Conservation (phyloP, 1,140 invertebrate species). For the Bombus cullumanus region DNA sequence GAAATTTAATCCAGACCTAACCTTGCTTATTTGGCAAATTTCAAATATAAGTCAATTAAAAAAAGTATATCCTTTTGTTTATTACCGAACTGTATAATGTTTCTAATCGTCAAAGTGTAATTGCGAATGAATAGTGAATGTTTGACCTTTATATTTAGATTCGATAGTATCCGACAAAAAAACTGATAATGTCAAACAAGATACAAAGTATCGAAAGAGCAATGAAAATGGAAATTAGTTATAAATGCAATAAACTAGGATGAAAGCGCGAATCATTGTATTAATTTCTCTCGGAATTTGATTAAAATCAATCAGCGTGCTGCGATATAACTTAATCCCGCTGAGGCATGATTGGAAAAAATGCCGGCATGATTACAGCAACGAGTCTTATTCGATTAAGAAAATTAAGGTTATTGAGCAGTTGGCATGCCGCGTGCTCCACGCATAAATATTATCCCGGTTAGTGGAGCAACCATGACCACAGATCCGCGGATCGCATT, state of each 20-base stretch:
- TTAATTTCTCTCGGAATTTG: neutral
- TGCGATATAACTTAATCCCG: neutral
- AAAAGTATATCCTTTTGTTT: no score
- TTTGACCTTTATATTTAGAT: no score
- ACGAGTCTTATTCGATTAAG: constrained; percentile 38
- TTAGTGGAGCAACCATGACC: constrained; percentile 27
- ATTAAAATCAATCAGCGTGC: neutral
- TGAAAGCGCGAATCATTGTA: no score
- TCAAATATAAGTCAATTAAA: neutral
- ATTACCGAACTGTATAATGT: no score
- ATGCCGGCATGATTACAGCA: neutral
- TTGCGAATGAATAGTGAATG: no score
- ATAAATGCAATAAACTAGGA: neutral
- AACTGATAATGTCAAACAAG: neutral
- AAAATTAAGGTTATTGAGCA: constrained; percentile 36
- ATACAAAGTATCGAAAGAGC: neutral
- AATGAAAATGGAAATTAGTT: neutral
- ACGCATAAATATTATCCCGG: constrained; percentile 35
- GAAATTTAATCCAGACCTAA: no score
- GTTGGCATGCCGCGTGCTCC: neutral
- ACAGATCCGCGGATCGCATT: constrained; percentile 23
- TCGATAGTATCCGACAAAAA: no score
- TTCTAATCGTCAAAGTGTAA: no score
- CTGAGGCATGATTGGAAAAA: neutral
- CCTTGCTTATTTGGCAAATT: neutral